Conservation (phyloP, 2,888 invertebrate species). For the Byasa hedistus region DNA sequence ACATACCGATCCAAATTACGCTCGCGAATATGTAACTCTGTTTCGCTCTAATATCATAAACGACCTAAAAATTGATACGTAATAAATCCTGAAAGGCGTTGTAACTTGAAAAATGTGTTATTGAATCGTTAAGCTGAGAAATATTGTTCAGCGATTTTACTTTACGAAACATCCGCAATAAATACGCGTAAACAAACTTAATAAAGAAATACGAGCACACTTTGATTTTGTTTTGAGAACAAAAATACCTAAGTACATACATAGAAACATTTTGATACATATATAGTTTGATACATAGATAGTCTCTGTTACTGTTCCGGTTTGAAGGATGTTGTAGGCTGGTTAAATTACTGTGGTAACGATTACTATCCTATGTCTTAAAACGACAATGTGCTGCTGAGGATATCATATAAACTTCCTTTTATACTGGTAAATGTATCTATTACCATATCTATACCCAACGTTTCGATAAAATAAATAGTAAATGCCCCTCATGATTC, state of each 20-base stretch:
- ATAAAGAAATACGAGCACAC: neutral
- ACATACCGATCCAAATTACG: constrained; percentile 19
- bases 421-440: too few relatives aligned
- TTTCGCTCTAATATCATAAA: constrained; percentile 20
- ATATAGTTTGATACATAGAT: too few relatives aligned
- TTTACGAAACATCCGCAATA: neutral
- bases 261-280: neutral
- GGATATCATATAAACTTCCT: too few relatives aligned
- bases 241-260: neutral
- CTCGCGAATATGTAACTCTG: constrained; percentile 19
- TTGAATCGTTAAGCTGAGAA: constrained; percentile 1
- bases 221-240: neutral
- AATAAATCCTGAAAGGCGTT: constrained; percentile 19
- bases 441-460: too few relatives aligned
- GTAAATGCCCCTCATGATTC: too few relatives aligned
- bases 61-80: constrained; percentile 21
- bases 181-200: neutral
- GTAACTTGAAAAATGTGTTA: constrained; percentile 21
- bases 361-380: too few relatives aligned
- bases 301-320: too few relatives aligned
- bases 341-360: too few relatives aligned
- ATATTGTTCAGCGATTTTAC: constrained; percentile 1
- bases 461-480: too few relatives aligned
- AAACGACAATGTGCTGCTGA: too few relatives aligned
- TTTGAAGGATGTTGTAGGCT: too few relatives aligned